These are phyloP conservation scores for Hedychridium roseum DNA, from an alignment of 2,888 invertebrate species.

Conservation along the genomic window DNA sequence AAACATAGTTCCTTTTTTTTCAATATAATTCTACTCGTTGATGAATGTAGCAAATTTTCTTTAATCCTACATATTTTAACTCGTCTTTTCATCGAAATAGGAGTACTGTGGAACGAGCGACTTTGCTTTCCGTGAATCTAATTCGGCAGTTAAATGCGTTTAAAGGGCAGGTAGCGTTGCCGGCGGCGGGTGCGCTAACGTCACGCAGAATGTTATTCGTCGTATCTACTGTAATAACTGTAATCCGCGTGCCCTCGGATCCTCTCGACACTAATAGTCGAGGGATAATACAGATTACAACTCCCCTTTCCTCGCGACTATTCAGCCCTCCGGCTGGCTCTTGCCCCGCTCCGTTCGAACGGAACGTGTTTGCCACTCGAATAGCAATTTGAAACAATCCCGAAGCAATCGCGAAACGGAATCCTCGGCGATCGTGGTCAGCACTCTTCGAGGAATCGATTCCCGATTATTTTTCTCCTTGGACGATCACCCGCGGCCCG, in stretches of 20 bases:
- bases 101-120: too few relatives aligned
- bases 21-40: too few relatives aligned
- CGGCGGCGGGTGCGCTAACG: conserved; percentile 28
- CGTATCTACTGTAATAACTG: conserved; percentile 53
- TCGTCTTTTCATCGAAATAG: too few relatives aligned
- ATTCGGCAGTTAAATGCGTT: conserved; percentile 22
- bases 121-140: conserved; percentile 3
- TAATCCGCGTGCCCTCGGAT: conserved; percentile 54
- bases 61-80: too few relatives aligned
- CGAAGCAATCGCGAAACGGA: conserved; percentile 44
- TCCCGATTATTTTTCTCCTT: conserved; percentile 43
- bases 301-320: conserved; percentile 28
- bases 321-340: conserved; percentile 13
- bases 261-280: conserved; percentile 59
- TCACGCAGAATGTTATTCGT: conserved; percentile 51
- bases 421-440: conserved; percentile 39
- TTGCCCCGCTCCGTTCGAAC: conserved; percentile 14
- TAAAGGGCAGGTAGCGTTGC: conserved; percentile 27
- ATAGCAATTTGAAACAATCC: conserved; percentile 59
- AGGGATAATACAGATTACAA: conserved; percentile 62
- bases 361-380: conserved; percentile 55
- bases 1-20: too few relatives aligned
- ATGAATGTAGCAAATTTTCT: too few relatives aligned
- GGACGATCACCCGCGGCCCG: conserved; percentile 11
- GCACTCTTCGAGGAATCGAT: conserved; percentile 47